These are phyloP conservation scores for Chloroceryle inda DNA, from an alignment of 2,797 vertebrate genomes.

Conservation along the genomic window DNA sequence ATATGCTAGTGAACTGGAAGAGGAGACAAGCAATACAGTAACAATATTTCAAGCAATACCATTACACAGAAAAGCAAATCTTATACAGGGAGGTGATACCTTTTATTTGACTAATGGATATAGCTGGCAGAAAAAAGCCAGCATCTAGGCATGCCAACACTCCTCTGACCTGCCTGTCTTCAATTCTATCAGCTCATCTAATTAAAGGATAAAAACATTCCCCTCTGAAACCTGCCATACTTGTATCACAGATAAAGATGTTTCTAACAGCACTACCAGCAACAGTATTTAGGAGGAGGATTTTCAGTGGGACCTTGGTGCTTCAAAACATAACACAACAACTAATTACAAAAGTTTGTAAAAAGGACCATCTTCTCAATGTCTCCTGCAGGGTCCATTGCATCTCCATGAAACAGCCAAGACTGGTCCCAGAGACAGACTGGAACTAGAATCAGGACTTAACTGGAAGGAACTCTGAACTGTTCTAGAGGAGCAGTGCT, in stretches of 20 bases:
- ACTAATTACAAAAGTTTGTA: background rate
- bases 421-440: background rate
- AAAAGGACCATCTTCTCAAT: background rate
- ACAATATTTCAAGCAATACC: background rate
- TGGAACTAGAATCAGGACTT: background rate
- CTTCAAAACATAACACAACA: background rate
- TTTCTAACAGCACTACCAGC: background rate
- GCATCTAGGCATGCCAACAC: background rate
- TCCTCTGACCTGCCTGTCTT: background rate
- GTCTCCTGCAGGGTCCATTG: background rate
- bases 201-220: background rate
- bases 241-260: background rate
- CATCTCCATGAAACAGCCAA: background rate
- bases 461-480: background rate
- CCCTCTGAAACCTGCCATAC: background rate
- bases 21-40: background rate
- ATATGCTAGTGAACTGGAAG: background rate
- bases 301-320: background rate
- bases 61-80: background rate
- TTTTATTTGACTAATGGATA: background rate
- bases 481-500: background rate
- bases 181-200: background rate
- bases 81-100: background rate
- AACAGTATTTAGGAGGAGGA: background rate
- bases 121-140: background rate